Evolutionary conservation across 2,113 vertebrate species (phyloP), one percentile per base, ranked within the genome.

Genomic region (Fulica atra): DNA sequence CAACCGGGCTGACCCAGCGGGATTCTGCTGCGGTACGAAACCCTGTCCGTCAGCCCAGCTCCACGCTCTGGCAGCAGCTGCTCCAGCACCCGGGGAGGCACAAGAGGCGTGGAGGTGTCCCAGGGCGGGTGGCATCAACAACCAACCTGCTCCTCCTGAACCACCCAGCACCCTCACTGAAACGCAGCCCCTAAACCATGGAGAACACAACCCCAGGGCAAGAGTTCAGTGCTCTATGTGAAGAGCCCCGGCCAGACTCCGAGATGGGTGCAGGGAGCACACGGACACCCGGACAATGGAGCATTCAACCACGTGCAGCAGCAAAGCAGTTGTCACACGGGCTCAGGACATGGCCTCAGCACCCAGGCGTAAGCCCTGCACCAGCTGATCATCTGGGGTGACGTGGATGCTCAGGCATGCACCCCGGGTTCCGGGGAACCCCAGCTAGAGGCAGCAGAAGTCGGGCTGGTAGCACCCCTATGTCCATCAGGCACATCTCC

Each of bases 361-460:
- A 17, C 31, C 6, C 28, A 42, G 60, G 20, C 2, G 7, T 19
- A 8, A 38, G 46, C 11, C 23, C 4, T 1, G 7, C 13, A 9
- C 18, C 1, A 2, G 13, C 20, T 6, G 15, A 26, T 50, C 40
- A 29, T 33, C 35, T 16, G 33, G 28, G 36, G 24, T 20, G 71
- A 44, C 1, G 5, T 4, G 12, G 42, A 36, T n/a, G 57, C 51
- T 79, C 40, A 19, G 51, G 33, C 36, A 29, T 7, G 9, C 10
- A 15, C 23, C 2, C 0, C 2, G 4, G 25, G 25, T 40, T n/a
- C n/a, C n/a, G n/a, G n/a, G n/a, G n/a, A 66, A 31, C 15, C n/a
- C 40, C 29, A 28, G 31, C 14, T 1, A 8, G 69, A 73, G 31
- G 53, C 76, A 28, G 35, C 57, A 71, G 51, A 59, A 66, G 13